phyloP scores from a whole-genome alignment of 2,113 vertebrate species.

The Atlantisia rogersi region DNA sequence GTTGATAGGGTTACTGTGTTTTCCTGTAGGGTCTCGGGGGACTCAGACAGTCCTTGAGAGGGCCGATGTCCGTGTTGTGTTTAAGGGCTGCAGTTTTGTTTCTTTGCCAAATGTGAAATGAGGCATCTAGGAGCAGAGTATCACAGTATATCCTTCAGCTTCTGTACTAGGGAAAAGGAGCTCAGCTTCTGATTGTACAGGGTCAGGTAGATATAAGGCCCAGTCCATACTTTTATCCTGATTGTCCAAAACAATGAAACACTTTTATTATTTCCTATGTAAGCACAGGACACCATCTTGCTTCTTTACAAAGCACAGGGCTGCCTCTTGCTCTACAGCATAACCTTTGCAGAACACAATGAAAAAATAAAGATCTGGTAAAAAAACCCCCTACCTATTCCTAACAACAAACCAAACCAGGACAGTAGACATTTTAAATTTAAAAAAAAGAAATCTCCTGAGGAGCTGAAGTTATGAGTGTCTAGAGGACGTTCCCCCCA shows the following conservation, averaged over 20 bases:
- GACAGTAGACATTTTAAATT: too few relatives aligned
- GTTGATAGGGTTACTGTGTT: neutral
- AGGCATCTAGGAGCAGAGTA: neutral
- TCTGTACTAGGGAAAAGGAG: neutral
- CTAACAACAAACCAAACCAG: neutral
- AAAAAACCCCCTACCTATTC: neutral
- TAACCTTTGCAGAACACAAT: neutral
- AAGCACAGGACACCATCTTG: neutral
- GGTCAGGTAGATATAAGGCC: neutral
- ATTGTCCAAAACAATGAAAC: neutral
- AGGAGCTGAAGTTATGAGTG: neutral
- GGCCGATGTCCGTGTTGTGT: accelerated
- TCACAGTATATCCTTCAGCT: neutral
- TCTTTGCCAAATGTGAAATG: neutral
- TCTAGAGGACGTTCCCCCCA: neutral
- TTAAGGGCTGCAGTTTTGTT: neutral
- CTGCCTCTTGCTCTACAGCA: neutral
- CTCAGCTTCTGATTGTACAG: neutral
- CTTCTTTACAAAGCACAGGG: neutral
- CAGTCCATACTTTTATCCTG: neutral
- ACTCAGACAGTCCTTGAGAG: neutral
- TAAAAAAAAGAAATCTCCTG: neutral
- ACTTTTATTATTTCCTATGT: neutral
- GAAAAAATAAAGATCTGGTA: neutral
- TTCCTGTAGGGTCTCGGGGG: neutral